Evolutionary conservation across 2,797 vertebrate genomes (phyloP), one percentile per base, ranked within the genome.

Genomic region (Leptodactylus fallax): DNA sequence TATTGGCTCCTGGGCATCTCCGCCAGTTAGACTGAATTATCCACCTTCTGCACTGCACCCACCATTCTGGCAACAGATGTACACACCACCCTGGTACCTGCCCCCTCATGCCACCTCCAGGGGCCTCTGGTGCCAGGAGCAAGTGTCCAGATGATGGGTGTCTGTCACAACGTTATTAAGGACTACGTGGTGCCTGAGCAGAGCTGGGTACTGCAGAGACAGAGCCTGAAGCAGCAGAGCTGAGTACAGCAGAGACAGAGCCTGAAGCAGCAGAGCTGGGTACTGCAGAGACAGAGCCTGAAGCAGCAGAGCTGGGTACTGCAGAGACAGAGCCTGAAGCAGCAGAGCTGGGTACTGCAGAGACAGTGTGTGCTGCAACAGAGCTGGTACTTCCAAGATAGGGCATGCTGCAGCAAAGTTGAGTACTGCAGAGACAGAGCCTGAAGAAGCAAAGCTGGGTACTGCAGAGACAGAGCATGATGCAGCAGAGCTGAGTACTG

Each of bases 11-110:
- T 88, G 87, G 87, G 21, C 65, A 1, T 12, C 65, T 12, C 47
- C 36, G 3, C n/a, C 65, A 11, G 56, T 61, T 2, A 83, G 79
- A 55, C 27, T 88, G 58, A 74, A 67, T 49, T 67, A 80, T 13
- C 67, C 78, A 0, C 23, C 74, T 36, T 55, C 87, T 61, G 67
- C 21, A 47, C 67, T 85, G 12, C 25, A 81, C 7, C 67, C 67
- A 0, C 56, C 56, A 9, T 21, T 76, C 63, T 45, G 63, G 23
- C 87, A 88, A 67, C 77, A 85, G 47, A 6, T 81, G n/a, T 65
- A 27, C 14, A 27, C 65, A 0, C 17, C 76, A 0, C 63, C 87
- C 67, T 88, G 83, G 77, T 88, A 63, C 21, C n/a, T 65, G 17
- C 21, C 77, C 45, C 55, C 65, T 0, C 77, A 74, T 0, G 5